Conservation (phyloP, 64 coral and sea anemone species). For the Pocillopora damicornis region DNA sequence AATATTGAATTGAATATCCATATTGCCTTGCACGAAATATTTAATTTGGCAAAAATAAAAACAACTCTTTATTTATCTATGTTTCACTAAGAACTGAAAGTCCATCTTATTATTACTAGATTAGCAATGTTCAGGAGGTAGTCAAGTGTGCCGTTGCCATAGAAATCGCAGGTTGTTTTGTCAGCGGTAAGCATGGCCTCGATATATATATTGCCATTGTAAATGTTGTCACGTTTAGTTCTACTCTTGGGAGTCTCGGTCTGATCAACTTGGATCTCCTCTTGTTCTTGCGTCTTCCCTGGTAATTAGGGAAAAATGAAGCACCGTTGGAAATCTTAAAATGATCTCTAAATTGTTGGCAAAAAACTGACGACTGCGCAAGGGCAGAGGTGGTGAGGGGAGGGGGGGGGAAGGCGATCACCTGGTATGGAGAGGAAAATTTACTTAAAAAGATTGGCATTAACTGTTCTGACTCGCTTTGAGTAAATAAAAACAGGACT, state of each 20-base stretch:
- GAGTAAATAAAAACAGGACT: no score
- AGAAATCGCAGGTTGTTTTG: conserved; percentile 53
- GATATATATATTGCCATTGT: conserved; percentile 29
- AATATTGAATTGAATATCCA: no score
- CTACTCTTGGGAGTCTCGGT: neutral
- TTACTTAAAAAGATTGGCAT: no score
- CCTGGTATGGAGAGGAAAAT: neutral
- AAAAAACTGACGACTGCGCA: neutral
- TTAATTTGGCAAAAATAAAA: no score
- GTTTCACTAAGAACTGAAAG: no score
- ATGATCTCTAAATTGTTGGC: no score
- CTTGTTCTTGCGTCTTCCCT: neutral
- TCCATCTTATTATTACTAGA: conserved; percentile 28
- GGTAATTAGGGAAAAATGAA: neutral
- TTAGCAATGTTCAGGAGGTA: conserved; percentile 65
- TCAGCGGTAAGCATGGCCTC: conserved; percentile 80
- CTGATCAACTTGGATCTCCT: neutral
- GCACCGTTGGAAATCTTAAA: no score
- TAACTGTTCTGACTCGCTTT: no score
- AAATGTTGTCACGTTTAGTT: neutral
- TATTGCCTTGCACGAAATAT: no score
- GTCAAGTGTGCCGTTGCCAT: conserved; percentile 57
- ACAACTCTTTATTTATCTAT: no score
- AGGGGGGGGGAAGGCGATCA: no score
- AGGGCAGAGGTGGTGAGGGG: neutral